Percentiles rank a stretch among this genome's conserved stretches.
Conservation (phyloP, 2,888 invertebrate species). For the Argyra leucocephala region DNA sequence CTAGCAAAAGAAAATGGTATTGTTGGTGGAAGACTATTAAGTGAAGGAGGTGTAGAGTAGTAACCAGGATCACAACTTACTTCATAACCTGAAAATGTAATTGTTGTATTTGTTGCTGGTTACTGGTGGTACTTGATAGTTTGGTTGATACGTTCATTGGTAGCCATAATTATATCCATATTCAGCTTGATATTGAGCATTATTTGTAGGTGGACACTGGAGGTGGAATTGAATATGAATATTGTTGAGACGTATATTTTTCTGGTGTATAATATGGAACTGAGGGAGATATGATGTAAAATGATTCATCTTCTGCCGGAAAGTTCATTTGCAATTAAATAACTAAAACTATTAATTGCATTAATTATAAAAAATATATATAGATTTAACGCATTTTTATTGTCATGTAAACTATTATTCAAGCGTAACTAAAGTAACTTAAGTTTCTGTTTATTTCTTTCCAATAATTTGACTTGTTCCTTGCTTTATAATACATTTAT, state of each 20-base stretch:
- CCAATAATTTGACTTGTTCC: too few species aligned
- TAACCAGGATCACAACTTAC: not conserved
- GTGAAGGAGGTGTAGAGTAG: not conserved
- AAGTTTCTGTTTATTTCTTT: too few species aligned
- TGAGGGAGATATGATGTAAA: not conserved
- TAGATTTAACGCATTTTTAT: too few species aligned
- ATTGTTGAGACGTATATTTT: not conserved
- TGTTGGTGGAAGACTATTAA: conserved; percentile 9
- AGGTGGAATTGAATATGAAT: not conserved
- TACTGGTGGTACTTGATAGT: not conserved
- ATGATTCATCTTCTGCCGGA: not conserved
- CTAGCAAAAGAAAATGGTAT: not conserved
- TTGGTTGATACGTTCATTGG: not conserved
- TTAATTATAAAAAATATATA: too few species aligned
- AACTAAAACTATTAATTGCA: too few species aligned
- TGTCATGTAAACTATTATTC: too few species aligned
- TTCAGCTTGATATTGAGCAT: not conserved
- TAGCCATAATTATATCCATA: not conserved
- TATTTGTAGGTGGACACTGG: not conserved
- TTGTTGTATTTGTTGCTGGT: not conserved
- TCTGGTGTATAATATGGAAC: not conserved
- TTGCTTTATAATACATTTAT: too few species aligned
- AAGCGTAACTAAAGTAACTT: too few species aligned
- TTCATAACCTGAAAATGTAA: not conserved
- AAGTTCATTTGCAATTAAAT: not conserved